These are phyloP conservation scores for Dynastes tityus DNA, from an alignment of 2,888 invertebrate genomes.

Conservation along the genomic window DNA sequence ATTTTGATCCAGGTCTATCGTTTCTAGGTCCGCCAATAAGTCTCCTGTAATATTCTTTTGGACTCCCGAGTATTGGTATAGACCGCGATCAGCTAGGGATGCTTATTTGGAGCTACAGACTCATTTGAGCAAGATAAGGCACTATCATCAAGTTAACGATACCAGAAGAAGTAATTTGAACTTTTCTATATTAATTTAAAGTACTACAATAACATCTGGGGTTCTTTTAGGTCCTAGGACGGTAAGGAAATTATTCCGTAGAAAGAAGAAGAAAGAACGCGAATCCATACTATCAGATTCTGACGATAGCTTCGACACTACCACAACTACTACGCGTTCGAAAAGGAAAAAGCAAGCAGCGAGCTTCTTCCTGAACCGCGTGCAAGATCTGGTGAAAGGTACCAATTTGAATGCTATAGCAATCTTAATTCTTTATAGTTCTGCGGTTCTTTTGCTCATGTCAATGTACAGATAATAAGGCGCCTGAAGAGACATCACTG, in stretches of 20 bases:
- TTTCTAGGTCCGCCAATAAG: conserved; percentile 59
- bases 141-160: conserved; percentile 56
- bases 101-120: conserved; percentile 69
- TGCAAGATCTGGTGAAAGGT: conserved; percentile 49
- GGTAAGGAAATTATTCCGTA: conserved; percentile 44
- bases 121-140: conserved; percentile 65
- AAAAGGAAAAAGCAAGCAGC: conserved; percentile 35
- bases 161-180: conserved; percentile 51
- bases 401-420: conserved; percentile 23
- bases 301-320: conserved; percentile 55
- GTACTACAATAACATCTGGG: background rate
- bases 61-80: conserved; percentile 74
- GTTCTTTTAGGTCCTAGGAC: conserved; percentile 44
- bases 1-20: no score
- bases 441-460: conserved; percentile 50
- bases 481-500: conserved; percentile 61
- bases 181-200: no score
- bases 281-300: conserved; percentile 54
- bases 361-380: conserved; percentile 40
- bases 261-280: conserved; percentile 51
- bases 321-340: conserved; percentile 52
- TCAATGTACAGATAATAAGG: conserved; percentile 49
- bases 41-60: conserved; percentile 71
- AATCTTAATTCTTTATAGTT: conserved; percentile 52
- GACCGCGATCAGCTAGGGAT: conserved; percentile 70